These are phyloP conservation scores for Cylloceria caligata DNA, from an alignment of 2,888 invertebrate genomes.

Conservation along the genomic window DNA sequence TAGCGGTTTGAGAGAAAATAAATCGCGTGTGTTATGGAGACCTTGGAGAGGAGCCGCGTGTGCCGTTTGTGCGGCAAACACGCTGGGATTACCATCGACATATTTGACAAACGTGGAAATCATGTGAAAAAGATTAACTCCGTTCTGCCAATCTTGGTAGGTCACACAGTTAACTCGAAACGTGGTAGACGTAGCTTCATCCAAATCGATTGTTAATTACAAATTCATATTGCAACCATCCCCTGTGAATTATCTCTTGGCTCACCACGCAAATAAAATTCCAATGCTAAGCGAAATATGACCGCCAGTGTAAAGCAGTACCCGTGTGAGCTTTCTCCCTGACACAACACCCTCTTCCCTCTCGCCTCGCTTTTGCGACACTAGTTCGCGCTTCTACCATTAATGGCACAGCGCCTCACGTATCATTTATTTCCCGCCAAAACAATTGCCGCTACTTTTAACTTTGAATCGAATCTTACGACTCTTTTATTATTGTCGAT, in stretches of 20 bases:
- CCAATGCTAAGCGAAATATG: background rate
- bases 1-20: background rate
- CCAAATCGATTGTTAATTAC: too few relatives aligned
- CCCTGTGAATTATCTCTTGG: background rate
- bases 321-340: background rate
- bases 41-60: conserved; percentile 80
- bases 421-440: too few relatives aligned
- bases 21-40: conserved; percentile 77
- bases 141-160: conserved; percentile 81
- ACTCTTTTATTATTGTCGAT: too few relatives aligned
- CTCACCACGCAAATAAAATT: background rate
- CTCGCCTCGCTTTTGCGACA: background rate
- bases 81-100: conserved; percentile 78
- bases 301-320: background rate
- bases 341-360: background rate
- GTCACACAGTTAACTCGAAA: conserved; percentile 59
- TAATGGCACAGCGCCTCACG: background rate
- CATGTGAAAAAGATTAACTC: conserved; percentile 81
- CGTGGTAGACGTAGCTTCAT: too few relatives aligned
- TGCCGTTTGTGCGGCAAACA: conserved; percentile 82
- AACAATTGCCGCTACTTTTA: too few relatives aligned
- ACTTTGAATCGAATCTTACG: too few relatives aligned
- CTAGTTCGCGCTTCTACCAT: conserved; percentile 5
- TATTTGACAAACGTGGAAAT: conserved; percentile 80
- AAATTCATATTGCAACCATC: background rate